Evolutionary conservation across 2,797 vertebrate genomes (phyloP).

Genomic region (Acropternis orthonyx): DNA sequence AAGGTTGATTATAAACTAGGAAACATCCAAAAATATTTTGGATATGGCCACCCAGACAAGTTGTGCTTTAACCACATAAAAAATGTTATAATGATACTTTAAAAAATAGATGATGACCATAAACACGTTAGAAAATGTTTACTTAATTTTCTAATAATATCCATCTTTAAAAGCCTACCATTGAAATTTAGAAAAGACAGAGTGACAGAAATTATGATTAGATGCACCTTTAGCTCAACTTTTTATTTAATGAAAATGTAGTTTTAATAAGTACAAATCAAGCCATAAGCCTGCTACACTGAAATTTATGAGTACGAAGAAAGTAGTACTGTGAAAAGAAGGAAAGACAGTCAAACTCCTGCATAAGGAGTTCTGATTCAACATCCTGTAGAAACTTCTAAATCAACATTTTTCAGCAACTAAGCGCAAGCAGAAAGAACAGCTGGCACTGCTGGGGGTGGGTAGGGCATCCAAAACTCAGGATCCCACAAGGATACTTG

Average conservation of each 20-base stretch:
- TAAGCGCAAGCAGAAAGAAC: not conserved
- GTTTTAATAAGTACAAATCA: not conserved
- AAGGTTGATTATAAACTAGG: not conserved
- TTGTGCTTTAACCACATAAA: not conserved
- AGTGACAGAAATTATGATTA: not conserved
- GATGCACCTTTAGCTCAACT: not conserved
- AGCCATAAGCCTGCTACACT: not conserved
- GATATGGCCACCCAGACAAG: not conserved
- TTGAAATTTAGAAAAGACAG: not conserved
- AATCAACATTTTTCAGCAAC: not conserved
- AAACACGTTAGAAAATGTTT: not conserved
- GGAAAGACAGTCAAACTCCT: not conserved
- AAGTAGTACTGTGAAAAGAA: not conserved
- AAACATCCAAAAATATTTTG: not conserved
- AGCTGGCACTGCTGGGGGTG: not conserved
- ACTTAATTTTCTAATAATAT: not conserved
- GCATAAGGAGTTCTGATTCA: not conserved
- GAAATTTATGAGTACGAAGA: not conserved
- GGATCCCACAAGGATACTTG: not conserved
- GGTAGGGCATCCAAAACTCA: not conserved
- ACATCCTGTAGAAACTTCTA: not conserved
- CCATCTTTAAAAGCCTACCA: not conserved
- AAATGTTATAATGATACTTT: not conserved
- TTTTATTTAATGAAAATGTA: not conserved
- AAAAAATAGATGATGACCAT: not conserved